Evolutionary conservation across 2,113 vertebrate species (phyloP).

Genomic region (Monarcha castaneiventris): DNA sequence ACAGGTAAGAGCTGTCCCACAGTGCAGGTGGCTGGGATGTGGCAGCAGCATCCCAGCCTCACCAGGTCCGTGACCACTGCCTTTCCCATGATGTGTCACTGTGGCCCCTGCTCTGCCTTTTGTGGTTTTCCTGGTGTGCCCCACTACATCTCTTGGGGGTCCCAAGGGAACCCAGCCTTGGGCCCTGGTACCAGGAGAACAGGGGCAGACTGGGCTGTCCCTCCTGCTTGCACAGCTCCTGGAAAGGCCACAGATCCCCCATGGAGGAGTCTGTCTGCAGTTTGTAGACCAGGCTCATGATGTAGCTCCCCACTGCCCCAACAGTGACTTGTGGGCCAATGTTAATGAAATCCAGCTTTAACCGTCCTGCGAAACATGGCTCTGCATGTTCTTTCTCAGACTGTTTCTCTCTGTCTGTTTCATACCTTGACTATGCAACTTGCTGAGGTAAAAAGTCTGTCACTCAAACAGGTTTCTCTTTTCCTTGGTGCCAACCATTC

Average conservation of each 20-base stretch:
- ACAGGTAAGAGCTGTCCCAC: neutral
- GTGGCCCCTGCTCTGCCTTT: neutral
- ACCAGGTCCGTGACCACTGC: neutral
- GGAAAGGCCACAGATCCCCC: neutral
- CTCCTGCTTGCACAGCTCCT: neutral
- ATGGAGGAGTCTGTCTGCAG: neutral
- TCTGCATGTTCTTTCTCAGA: neutral
- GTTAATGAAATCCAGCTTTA: neutral
- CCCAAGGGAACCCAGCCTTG: neutral
- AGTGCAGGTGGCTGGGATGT: neutral
- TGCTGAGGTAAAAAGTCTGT: neutral
- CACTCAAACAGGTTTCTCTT: neutral
- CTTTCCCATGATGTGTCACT: accelerated
- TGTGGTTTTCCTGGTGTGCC: neutral
- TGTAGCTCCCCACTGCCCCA: neutral
- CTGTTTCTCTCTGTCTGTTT: neutral
- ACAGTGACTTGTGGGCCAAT: neutral
- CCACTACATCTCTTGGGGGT: neutral
- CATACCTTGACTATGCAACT: neutral
- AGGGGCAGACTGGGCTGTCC: neutral
- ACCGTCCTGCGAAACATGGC: neutral
- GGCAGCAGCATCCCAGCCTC: neutral
- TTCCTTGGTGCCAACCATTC: neutral
- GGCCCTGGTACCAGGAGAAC: neutral
- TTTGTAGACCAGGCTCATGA: neutral